Evolutionary conservation across 2,888 invertebrate species (phyloP).

Genomic region (Pollenia griseotomentosa): DNA sequence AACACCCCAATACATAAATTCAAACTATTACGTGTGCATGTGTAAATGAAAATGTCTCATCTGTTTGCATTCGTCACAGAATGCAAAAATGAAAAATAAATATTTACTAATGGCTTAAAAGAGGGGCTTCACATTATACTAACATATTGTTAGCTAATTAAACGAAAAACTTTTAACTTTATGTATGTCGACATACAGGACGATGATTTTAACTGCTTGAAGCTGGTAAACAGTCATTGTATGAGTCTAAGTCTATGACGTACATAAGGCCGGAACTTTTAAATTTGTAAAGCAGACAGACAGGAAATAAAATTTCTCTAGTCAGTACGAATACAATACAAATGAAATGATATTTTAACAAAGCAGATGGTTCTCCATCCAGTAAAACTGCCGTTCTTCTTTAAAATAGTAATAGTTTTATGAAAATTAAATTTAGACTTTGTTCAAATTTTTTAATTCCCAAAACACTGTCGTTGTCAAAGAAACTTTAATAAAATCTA

Average conservation of each 20-base stretch:
- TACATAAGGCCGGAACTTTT: background rate
- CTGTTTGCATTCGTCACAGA: conserved; percentile 5
- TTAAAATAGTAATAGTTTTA: no score
- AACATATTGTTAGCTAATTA: background rate
- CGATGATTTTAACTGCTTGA: background rate
- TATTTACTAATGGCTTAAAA: conserved; percentile 3
- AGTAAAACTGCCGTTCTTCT: no score
- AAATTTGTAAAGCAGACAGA: no score
- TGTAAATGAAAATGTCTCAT: conserved; percentile 1
- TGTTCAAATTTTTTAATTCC: no score
- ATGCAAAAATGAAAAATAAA: conserved; percentile 1
- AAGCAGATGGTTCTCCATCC: no score
- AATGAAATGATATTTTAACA: no score
- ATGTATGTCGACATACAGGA: background rate
- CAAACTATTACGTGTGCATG: background rate
- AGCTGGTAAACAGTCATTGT: background rate
- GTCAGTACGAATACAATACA: no score
- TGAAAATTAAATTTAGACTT: no score
- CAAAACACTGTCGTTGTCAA: no score
- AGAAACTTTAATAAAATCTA: no score
- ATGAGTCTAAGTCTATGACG: background rate
- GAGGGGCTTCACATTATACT: background rate
- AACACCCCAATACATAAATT: background rate
- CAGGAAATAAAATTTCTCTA: background rate
- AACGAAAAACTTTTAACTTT: background rate